Percentiles rank a stretch among this genome's conserved stretches.
Conservation (phyloP, 92 coral and sea anemone genomes). For the Pocillopora grandis region DNA sequence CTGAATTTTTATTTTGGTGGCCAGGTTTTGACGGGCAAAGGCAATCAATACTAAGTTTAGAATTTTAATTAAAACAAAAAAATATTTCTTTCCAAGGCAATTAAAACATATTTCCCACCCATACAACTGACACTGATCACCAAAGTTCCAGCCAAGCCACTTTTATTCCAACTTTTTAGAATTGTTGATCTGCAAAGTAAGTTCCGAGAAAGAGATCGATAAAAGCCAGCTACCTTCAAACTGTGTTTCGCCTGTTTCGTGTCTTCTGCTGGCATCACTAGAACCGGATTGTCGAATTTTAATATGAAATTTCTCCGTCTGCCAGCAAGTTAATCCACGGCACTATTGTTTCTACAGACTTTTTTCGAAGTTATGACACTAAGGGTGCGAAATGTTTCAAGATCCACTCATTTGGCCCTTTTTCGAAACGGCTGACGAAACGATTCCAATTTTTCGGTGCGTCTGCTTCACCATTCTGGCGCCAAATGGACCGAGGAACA, state of each 20-base stretch:
- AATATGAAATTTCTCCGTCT: background rate
- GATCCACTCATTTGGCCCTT: no score
- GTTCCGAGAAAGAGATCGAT: no score
- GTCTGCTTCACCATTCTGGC: no score
- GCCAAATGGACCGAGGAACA: no score
- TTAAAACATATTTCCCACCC: background rate
- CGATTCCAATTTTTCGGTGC: no score
- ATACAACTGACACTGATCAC: background rate
- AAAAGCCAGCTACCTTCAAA: background rate
- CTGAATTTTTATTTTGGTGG: no score
- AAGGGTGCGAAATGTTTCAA: background rate
- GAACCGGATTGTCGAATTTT: background rate
- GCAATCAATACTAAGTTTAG: background rate
- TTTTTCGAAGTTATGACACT: background rate
- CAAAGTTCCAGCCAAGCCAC: background rate
- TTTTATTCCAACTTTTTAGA: background rate
- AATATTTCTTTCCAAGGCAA: conserved; percentile 2
- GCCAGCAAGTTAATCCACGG: background rate
- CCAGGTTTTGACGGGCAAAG: background rate
- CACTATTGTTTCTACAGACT: background rate
- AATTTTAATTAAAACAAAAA: background rate
- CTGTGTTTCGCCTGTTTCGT: background rate
- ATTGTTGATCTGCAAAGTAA: background rate
- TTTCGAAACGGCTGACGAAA: no score
- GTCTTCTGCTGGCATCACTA: background rate